A percentile compares a stretch with the other conserved stretches of the same genome.
phyloP scores from a whole-genome alignment of 2,797 vertebrate species.

The Diplodus puntazzo region DNA sequence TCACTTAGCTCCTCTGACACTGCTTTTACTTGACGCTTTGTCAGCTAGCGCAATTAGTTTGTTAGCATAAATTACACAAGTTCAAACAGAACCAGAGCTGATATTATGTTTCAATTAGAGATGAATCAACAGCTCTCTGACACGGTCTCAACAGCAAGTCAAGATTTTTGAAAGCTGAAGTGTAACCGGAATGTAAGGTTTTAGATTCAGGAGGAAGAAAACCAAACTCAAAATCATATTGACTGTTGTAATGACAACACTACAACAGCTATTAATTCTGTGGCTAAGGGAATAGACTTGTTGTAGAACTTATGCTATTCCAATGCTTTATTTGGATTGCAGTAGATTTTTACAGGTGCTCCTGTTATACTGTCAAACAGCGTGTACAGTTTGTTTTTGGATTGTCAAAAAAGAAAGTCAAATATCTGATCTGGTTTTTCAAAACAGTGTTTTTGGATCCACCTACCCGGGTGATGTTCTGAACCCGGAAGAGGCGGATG shows the following conservation, averaged over 20 bases:
- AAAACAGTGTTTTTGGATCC: neutral
- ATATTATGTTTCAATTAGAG: neutral
- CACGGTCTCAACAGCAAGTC: neutral
- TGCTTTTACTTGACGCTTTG: neutral
- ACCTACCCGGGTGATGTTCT: conserved; percentile 93
- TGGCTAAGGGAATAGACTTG: neutral
- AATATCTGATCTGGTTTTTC: too few species aligned
- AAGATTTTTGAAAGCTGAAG: neutral
- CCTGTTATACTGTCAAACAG: neutral
- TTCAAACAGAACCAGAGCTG: neutral
- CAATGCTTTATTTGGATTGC: neutral
- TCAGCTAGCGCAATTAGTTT: neutral
- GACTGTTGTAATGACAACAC: neutral
- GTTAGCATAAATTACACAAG: neutral
- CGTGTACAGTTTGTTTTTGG: too few species aligned
- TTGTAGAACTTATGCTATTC: too few species aligned
- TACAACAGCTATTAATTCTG: neutral
- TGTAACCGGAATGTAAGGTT: neutral
- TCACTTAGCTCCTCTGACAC: neutral
- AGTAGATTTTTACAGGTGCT: neutral
- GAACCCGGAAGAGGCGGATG: conserved; percentile 93
- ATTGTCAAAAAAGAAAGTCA: too few species aligned
- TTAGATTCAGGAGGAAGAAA: neutral
- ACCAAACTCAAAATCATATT: too few species aligned
- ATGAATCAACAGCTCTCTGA: neutral